These are phyloP conservation scores for Chaetodon trifascialis DNA, from an alignment of 2,113 vertebrate genomes.

Conservation along the genomic window DNA sequence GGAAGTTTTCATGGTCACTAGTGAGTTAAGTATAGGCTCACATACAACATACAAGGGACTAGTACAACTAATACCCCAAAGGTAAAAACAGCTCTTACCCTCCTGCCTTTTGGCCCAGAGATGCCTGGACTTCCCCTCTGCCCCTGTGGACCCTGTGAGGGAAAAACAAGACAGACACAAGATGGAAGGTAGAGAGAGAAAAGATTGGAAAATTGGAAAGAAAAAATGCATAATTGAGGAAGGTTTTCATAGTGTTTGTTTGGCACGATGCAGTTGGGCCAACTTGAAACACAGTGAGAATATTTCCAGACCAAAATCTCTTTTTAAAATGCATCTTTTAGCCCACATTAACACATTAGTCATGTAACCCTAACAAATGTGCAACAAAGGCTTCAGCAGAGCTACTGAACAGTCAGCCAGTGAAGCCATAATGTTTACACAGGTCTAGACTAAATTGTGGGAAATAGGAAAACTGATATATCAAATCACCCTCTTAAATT, in stretches of 20 bases:
- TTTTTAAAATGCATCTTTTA: neutral
- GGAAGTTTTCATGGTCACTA: slow-evolving; percentile 6
- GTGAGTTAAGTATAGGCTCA: slow-evolving; percentile 4
- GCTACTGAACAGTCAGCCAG: slow-evolving; percentile 6
- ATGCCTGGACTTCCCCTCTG: slow-evolving; percentile 87
- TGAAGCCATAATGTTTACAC: slow-evolving; percentile 28
- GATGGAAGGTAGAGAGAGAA: neutral
- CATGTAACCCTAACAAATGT: neutral
- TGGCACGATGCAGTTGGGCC: neutral
- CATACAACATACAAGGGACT: neutral
- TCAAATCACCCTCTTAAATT: slow-evolving; percentile 20
- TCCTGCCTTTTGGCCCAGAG: slow-evolving; percentile 90
- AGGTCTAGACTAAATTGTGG: slow-evolving; percentile 21
- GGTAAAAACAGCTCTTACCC: slow-evolving; percentile 85
- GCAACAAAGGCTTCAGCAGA: neutral
- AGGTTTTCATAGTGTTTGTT: slow-evolving; percentile 17
- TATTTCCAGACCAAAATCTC: neutral
- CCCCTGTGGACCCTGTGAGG: slow-evolving; percentile 88
- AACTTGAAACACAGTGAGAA: neutral
- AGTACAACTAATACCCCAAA: neutral
- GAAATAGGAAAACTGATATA: slow-evolving; percentile 14
- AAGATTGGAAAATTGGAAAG: neutral
- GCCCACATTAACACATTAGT: neutral
- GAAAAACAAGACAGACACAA: slow-evolving; percentile 18
- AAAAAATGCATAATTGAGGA: neutral